phyloP scores from a whole-genome alignment of 2,113 vertebrate species.

The human region DNA sequence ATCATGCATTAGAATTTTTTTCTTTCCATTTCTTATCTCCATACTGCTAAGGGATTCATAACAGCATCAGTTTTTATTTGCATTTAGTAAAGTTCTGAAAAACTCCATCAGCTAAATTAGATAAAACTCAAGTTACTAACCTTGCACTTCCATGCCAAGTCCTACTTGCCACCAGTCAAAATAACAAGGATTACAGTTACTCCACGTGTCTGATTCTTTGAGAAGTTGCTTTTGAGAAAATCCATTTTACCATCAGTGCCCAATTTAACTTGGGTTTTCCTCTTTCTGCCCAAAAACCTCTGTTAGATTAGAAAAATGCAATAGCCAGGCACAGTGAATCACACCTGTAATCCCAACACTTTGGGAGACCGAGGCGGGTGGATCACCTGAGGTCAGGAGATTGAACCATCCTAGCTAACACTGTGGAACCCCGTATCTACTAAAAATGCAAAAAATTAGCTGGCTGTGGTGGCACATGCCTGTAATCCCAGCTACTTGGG shows the following conservation, averaged over 20 bases:
- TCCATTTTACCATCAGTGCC: background rate
- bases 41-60: background rate
- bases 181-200: background rate
- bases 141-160: background rate
- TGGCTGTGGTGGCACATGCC: too few species aligned
- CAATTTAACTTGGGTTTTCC: background rate
- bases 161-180: background rate
- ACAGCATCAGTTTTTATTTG: background rate
- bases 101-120: background rate
- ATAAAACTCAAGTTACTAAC: background rate
- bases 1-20: background rate
- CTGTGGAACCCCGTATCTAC: too few species aligned
- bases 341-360: too few species aligned
- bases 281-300: background rate
- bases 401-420: too few species aligned
- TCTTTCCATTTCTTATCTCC: background rate
- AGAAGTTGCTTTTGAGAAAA: conserved; percentile 11
- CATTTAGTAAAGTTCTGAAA: background rate
- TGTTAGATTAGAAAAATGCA: background rate
- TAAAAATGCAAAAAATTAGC: too few species aligned
- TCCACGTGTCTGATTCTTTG: background rate
- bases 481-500: too few species aligned
- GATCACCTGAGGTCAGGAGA: too few species aligned
- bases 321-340: background rate
- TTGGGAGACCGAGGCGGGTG: too few species aligned